Evolutionary conservation across 2,797 vertebrate genomes (phyloP).

Genomic region (Helarctos malayanus): DNA sequence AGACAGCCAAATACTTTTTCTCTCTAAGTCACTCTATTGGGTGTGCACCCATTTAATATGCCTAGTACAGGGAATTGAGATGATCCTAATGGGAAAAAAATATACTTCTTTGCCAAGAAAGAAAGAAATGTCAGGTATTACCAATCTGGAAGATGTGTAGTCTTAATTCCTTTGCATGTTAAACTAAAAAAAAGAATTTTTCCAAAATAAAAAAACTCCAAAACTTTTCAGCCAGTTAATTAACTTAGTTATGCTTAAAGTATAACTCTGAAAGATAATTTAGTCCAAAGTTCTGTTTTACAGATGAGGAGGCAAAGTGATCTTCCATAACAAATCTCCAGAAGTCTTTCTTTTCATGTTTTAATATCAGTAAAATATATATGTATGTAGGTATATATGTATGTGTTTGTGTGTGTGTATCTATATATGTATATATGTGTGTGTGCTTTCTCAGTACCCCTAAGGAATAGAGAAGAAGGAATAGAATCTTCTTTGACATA

Average conservation of each 20-base stretch:
- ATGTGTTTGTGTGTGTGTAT: not conserved
- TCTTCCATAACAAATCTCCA: not conserved
- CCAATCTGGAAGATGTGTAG: not conserved
- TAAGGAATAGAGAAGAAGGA: not conserved
- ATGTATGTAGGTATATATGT: not conserved
- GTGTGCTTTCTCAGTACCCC: not conserved
- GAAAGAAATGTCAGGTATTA: not conserved
- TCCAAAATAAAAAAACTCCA: not conserved
- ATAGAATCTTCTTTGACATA: not conserved
- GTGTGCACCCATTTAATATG: not conserved
- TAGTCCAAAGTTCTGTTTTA: slow-evolving; percentile 28
- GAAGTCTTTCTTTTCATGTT: not conserved
- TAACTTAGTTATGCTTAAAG: slow-evolving; percentile 55
- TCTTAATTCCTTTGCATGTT: not conserved
- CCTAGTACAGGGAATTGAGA: not conserved
- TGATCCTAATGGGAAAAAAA: not conserved
- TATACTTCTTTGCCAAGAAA: not conserved
- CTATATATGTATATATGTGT: not conserved
- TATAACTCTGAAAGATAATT: slow-evolving; percentile 9
- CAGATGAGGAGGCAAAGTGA: not conserved
- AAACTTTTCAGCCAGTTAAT: not conserved
- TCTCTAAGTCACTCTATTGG: not conserved
- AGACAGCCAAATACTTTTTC: slow-evolving; percentile 33
- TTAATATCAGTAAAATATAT: not conserved
- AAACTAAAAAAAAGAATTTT: not conserved